Conservation (phyloP, 2,797 vertebrate genomes). For the Balearica regulorum region DNA sequence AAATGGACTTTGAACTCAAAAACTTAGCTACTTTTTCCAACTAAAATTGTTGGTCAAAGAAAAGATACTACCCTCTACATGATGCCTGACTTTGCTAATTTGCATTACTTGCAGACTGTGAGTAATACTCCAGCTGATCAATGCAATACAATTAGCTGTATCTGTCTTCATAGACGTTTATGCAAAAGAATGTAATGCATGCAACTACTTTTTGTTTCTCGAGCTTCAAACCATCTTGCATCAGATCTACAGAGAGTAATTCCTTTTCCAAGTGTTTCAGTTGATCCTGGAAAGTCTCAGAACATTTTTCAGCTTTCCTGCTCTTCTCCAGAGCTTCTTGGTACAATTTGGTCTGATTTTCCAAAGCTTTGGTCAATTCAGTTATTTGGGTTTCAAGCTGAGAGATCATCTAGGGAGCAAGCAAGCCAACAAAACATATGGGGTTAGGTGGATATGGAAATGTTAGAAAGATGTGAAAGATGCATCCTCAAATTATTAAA, state of each 20-base stretch:
- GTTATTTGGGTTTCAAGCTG: slow-evolving; percentile 77
- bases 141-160: background rate
- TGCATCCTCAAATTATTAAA: background rate
- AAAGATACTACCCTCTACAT: background rate
- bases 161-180: background rate
- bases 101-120: background rate
- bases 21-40: background rate
- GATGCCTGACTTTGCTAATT: background rate
- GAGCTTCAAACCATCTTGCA: slow-evolving; percentile 76
- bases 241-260: slow-evolving; percentile 76
- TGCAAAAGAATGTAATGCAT: background rate
- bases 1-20: background rate
- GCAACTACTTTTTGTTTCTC: slow-evolving; percentile 83
- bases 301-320: slow-evolving; percentile 77
- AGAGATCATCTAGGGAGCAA: slow-evolving; percentile 68
- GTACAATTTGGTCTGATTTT: slow-evolving; percentile 73
- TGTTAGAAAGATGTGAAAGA: background rate
- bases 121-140: background rate
- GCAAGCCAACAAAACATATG: background rate
- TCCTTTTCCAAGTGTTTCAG: slow-evolving; percentile 80
- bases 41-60: background rate
- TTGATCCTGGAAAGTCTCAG: slow-evolving; percentile 75
- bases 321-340: slow-evolving; percentile 76
- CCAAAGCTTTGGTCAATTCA: slow-evolving; percentile 75
- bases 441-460: background rate